phyloP scores from a whole-genome alignment of 2,113 vertebrate genomes.

The Nerophis ophidion region DNA sequence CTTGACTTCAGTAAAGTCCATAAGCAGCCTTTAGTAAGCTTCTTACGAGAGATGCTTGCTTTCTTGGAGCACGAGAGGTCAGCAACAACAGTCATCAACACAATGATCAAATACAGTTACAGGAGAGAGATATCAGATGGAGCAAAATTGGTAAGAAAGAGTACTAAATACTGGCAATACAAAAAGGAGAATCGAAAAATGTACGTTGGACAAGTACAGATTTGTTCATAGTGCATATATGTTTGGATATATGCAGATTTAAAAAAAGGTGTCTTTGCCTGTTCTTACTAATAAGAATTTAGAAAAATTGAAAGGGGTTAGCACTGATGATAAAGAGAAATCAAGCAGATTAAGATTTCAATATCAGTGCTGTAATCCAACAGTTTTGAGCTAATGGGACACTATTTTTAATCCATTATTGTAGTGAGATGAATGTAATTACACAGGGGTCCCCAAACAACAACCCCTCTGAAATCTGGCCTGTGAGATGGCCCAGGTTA shows the following conservation, averaged over 20 bases:
- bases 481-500: too few relatives aligned
- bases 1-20: slow-evolving; percentile 58
- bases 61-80: slow-evolving; percentile 39
- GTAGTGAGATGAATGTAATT: slow-evolving; percentile 43
- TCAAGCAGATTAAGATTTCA: background rate
- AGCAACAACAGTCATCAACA: slow-evolving; percentile 25
- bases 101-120: slow-evolving; percentile 30
- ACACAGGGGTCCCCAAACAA: background rate
- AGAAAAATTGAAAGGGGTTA: background rate
- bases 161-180: background rate
- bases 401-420: slow-evolving; percentile 31
- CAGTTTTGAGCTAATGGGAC: slow-evolving; percentile 7
- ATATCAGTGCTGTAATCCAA: slow-evolving; percentile 13
- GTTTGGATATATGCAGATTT: background rate
- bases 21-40: slow-evolving; percentile 66
- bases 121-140: slow-evolving; percentile 1
- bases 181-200: background rate
- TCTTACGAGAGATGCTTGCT: slow-evolving; percentile 57
- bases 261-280: background rate
- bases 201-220: background rate
- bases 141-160: slow-evolving; percentile 6
- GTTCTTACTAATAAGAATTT: background rate
- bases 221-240: background rate
- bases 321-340: background rate
- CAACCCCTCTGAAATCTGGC: too few relatives aligned